Evolutionary conservation across 1,140 invertebrate species (phyloP), one percentile per base, ranked within the genome.

Genomic region (Trinorchestia longiramus): DNA sequence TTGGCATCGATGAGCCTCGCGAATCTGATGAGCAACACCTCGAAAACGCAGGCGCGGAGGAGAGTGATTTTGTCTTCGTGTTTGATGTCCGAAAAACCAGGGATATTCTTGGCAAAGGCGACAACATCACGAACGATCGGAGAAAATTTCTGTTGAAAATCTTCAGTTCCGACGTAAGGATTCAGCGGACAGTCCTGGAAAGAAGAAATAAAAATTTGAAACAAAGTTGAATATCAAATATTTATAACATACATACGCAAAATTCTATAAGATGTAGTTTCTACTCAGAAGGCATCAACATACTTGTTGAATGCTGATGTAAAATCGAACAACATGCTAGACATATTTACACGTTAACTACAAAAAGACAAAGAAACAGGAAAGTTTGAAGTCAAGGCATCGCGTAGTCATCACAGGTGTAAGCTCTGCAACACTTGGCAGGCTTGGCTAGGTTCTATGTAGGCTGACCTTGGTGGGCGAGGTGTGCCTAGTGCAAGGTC

Each of bases 121-220:
- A 94, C 92, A 8, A 94, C 92, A 94, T 94, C 92, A 15, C 92
- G 43, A 45, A 94, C 92, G 40, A 94, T 94, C 8, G 92, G 92
- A 45, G 92, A 94, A 47, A 94, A 94, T 47, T 94, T 94, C 92
- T 94, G 92, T 36, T 94, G 92, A 94, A 94, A 94, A 47, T 94
- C 92, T 94, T 94, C 92, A n/a, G 92, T 45, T 94, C 92, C 92
- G 43, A 94, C 92, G 44, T 94, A 94, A 1, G 92, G 92, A 47
- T 94, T 94, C 92, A 94, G 44, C 43, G 92, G 92, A 40, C 92
- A 94, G n/a, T 94, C 92, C 92, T 94, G 92, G 11, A 94, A 94
- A 94, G 43, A 94, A 94, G 43, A 47, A 45, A 94, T 11, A 45
- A 44, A 94, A 42, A 90, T 11, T 23, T 77, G 28, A 77, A 36